Conservation (phyloP, 2,888 invertebrate genomes). For the Phytoseiulus persimilis region DNA sequence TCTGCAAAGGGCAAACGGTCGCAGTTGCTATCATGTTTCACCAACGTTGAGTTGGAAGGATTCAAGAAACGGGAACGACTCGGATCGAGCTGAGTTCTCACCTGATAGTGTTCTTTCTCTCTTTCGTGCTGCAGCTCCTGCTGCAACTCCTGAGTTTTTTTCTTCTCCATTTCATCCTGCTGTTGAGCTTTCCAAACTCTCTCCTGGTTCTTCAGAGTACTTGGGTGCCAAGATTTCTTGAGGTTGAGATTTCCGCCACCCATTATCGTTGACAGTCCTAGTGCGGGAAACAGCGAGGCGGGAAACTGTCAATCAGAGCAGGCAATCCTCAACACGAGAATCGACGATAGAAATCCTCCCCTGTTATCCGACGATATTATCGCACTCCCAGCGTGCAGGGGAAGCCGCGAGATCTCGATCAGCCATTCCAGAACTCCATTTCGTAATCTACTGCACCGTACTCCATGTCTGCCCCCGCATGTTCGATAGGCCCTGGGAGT, state of each 20-base stretch:
- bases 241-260: constrained; percentile 57
- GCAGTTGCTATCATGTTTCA: too few relatives aligned
- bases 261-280: background rate
- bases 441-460: too few relatives aligned
- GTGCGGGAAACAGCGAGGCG: background rate
- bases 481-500: too few relatives aligned
- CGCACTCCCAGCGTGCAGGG: too few relatives aligned
- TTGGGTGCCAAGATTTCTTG: constrained; percentile 72
- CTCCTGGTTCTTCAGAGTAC: constrained; percentile 67
- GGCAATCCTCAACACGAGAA: too few relatives aligned
- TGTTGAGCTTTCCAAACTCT: constrained; percentile 70
- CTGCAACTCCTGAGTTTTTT: constrained; percentile 61
- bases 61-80: too few relatives aligned
- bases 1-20: background rate
- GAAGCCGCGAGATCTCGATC: too few relatives aligned
- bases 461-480: too few relatives aligned
- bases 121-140: constrained; percentile 62
- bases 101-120: constrained; percentile 58
- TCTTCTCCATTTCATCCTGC: constrained; percentile 62
- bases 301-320: background rate
- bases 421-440: too few relatives aligned
- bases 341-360: too few relatives aligned
- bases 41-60: too few relatives aligned
- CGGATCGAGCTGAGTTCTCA: background rate
- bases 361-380: too few relatives aligned